Conservation (phyloP, 2,888 invertebrate species). For the Acleris literana region DNA sequence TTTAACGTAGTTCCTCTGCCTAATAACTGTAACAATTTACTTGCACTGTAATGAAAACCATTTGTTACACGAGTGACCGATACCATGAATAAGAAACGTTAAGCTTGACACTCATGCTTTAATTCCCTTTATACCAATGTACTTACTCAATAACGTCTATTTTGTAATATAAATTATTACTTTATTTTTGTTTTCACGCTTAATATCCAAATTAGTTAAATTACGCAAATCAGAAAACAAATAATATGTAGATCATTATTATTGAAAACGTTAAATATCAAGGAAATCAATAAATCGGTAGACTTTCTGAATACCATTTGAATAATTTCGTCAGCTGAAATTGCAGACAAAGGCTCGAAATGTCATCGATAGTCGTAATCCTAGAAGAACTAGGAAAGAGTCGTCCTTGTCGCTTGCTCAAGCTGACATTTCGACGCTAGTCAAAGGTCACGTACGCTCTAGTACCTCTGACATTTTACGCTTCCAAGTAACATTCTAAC, state of each 20-base stretch:
- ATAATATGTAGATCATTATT: neutral
- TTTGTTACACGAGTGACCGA: too few relatives aligned
- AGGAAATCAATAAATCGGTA: slow-evolving; percentile 76
- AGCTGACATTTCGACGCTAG: slow-evolving; percentile 78
- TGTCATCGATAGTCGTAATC: slow-evolving; percentile 70
- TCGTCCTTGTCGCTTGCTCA: slow-evolving; percentile 81
- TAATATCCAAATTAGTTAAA: too few relatives aligned
- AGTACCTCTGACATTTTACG: slow-evolving; percentile 75
- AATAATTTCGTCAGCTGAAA: slow-evolving; percentile 72
- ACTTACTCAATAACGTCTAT: too few relatives aligned
- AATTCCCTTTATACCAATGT: too few relatives aligned
- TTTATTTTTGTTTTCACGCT: too few relatives aligned
- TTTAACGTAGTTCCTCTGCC: too few relatives aligned
- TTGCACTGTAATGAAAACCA: too few relatives aligned
- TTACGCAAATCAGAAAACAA: neutral
- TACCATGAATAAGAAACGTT: too few relatives aligned
- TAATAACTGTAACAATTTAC: too few relatives aligned
- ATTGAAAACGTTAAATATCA: slow-evolving; percentile 59
- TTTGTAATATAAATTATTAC: too few relatives aligned
- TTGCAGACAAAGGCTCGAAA: slow-evolving; percentile 71
- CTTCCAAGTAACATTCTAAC: slow-evolving; percentile 68
- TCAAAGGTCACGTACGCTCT: slow-evolving; percentile 80
- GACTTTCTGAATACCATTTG: slow-evolving; percentile 66
- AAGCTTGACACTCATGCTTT: too few relatives aligned
- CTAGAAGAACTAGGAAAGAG: slow-evolving; percentile 77